A percentile compares a stretch with the other conserved stretches of the same genome.
These are phyloP conservation scores for Natrix natrix DNA, from an alignment of 2,797 vertebrate genomes.

Conservation along the genomic window DNA sequence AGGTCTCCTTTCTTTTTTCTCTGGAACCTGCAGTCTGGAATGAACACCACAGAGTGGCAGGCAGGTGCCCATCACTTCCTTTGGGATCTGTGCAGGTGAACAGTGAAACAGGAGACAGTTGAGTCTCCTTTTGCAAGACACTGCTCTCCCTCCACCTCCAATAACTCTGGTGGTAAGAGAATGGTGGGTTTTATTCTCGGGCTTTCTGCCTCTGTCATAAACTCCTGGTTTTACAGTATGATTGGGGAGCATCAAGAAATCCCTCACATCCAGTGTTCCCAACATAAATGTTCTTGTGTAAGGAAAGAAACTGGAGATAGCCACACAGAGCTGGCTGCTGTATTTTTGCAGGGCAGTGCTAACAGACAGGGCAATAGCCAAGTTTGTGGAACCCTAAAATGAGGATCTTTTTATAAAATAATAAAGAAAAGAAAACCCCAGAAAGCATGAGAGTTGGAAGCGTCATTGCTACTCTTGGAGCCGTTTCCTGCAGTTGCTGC, in stretches of 20 bases:
- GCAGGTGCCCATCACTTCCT: conserved; percentile 24
- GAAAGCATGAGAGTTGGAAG: conserved; percentile 14
- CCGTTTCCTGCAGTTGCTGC: conserved; percentile 14
- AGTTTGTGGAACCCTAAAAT: conserved; percentile 14
- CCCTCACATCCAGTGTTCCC: neutral
- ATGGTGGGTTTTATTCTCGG: conserved; percentile 59
- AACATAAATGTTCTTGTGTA: fast-evolving
- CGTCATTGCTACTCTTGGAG: neutral
- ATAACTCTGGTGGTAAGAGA: conserved; percentile 55
- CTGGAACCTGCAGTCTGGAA: conserved; percentile 27
- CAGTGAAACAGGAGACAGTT: conserved; percentile 32
- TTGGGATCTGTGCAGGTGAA: conserved; percentile 40
- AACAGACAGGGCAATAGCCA: neutral
- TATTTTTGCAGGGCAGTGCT: conserved; percentile 10
- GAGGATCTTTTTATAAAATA: conserved; percentile 23
- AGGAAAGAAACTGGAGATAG: neutral
- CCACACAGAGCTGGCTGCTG: conserved; percentile 3
- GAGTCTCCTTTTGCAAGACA: conserved; percentile 13
- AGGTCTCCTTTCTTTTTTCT: conserved; percentile 52
- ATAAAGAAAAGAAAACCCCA: conserved; percentile 7
- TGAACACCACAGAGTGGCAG: conserved; percentile 40
- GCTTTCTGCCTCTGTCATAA: conserved; percentile 57
- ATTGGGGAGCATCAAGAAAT: neutral
- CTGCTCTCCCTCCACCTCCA: conserved; percentile 30
- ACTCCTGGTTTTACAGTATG: conserved; percentile 49